phyloP scores from a whole-genome alignment of 2,888 invertebrate genomes.

The Peribatodes rhomboidaria region DNA sequence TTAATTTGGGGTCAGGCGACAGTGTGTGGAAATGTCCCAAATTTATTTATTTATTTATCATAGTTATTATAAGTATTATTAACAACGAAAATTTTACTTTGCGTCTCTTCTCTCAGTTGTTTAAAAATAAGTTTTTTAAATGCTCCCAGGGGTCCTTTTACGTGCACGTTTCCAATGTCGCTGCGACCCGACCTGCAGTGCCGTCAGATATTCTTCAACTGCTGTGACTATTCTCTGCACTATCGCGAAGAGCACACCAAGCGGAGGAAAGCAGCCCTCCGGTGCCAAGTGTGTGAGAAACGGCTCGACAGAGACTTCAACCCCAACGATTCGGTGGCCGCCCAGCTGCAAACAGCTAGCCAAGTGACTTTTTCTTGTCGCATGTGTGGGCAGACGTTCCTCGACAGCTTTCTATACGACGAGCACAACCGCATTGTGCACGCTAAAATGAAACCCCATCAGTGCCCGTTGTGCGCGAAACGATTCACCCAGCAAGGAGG shows the following conservation, averaged over 20 bases:
- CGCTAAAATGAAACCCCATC: slow-evolving; percentile 76
- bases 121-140: not conserved
- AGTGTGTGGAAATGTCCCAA: too few relatives aligned
- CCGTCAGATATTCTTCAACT: slow-evolving; percentile 78
- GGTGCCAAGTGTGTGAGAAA: slow-evolving; percentile 83
- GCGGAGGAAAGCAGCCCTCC: slow-evolving; percentile 76
- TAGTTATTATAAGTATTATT: too few relatives aligned
- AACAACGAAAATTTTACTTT: too few relatives aligned
- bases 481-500: slow-evolving; percentile 82
- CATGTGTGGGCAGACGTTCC: slow-evolving; percentile 70
- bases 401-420: slow-evolving; percentile 67
- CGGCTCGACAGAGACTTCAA: slow-evolving; percentile 71
- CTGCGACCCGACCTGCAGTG: slow-evolving; percentile 74
- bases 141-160: slow-evolving; percentile 75
- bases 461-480: slow-evolving; percentile 76
- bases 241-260: slow-evolving; percentile 82
- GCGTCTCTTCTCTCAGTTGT: not conserved
- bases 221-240: slow-evolving; percentile 81
- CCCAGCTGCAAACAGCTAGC: slow-evolving; percentile 54
- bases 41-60: too few relatives aligned
- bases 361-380: slow-evolving; percentile 67
- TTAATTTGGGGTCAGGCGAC: too few relatives aligned
- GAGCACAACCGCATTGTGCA: slow-evolving; percentile 76
- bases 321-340: slow-evolving; percentile 48
- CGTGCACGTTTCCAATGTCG: slow-evolving; percentile 74